Evolutionary conservation across 2,797 vertebrate species (phyloP), one percentile per base, ranked within the genome.

Genomic region (Sebastes baramenuke): DNA sequence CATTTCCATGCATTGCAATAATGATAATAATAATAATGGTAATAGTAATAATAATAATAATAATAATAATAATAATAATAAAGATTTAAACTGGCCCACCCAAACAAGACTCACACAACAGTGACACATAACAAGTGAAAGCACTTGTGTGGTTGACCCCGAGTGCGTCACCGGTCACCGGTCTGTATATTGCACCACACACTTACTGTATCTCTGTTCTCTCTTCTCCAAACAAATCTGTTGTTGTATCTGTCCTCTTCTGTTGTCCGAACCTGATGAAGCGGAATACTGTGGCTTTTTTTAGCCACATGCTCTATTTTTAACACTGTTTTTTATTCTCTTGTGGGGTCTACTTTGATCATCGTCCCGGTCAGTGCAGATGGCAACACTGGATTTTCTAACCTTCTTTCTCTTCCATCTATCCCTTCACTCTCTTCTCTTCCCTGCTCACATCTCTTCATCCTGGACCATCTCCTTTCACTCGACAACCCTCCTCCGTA

Each of bases 321-420:
- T 82, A 89, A 56, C 76, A 46, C 38, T 74, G 16, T 46, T 8
- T 46, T 54, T 84, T 72, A 74, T 60, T 36, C 75, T 60, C 61
- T 55, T 42, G 52, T 62, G 76, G 59, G 36, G 5, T 76, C 42
- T 29, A 75, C 70, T 75, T 78, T 87, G 82, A 86, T 84, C 54
- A 66, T 71, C 6, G 2, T 81, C 55, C 29, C 16, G 60, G 69
- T 80, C 72, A 65, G 72, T 69, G 25, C 77, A 79, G 70, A 80
- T 80, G 77, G 77, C 58, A 85, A 75, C 75, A 18, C 77, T 77
- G 52, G 36, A 55, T 80, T 85, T 85, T 79, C 58, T 56, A 69
- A 25, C 22, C 5, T 10, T 54, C 24, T 30, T 36, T 60, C 34
- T 77, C 29, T 56, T 56, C 11, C 32, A 6, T 6, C 38, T 16